These are phyloP conservation scores for Etheostoma spectabile DNA, from an alignment of 2,113 vertebrate genomes.

Conservation along the genomic window DNA sequence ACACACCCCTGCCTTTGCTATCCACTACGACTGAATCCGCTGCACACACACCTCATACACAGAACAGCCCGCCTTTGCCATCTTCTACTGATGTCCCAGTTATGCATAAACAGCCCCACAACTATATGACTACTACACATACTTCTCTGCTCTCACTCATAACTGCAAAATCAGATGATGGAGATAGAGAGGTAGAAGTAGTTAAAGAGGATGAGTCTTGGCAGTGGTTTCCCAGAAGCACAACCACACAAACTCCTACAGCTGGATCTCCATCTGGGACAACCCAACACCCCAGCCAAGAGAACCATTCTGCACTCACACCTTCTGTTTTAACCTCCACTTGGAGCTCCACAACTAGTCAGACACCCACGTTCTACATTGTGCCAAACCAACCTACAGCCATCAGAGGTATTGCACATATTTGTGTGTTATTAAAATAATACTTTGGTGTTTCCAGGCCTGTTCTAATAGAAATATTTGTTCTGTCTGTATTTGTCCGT, in stretches of 20 bases:
- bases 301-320: not conserved
- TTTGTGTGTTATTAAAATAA: not conserved
- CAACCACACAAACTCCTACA: not conserved
- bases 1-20: not conserved
- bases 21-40: conserved; percentile 8
- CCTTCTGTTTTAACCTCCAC: conserved; percentile 4
- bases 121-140: not conserved
- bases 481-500: conserved; percentile 26
- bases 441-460: not conserved
- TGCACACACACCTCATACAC: not conserved
- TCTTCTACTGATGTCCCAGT: conserved; percentile 7
- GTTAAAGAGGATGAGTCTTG: not conserved
- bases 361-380: conserved; percentile 70
- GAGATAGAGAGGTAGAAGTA: not conserved
- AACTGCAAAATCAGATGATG: conserved; percentile 21
- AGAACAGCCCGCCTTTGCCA: not conserved
- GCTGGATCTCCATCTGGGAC: not conserved
- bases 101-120: not conserved
- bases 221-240: conserved; percentile 13
- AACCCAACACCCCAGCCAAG: not conserved
- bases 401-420: conserved; percentile 70
- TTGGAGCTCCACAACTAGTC: conserved; percentile 22
- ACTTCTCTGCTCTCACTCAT: conserved; percentile 1
- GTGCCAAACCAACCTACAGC: conserved; percentile 75
- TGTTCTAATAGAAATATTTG: not conserved